A percentile compares a stretch with the other conserved stretches of the same genome.
Conservation (phyloP, 2,113 vertebrate genomes). For the Sapayoa aenigma region DNA sequence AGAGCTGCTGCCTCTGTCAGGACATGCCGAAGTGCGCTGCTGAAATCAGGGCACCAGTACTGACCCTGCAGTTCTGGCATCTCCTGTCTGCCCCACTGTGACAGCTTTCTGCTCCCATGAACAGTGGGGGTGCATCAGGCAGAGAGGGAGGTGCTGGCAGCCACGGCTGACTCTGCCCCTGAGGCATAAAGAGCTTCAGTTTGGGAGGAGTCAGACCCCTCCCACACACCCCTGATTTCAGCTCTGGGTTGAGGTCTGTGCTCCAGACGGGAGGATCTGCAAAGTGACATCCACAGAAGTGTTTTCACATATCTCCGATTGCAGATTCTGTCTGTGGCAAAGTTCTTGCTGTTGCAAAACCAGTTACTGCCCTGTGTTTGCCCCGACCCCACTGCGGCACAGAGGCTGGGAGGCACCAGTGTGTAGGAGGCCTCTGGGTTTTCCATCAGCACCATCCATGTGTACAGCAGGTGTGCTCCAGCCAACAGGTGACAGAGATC, state of each 20-base stretch:
- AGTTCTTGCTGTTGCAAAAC: background rate
- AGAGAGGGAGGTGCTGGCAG: background rate
- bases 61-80: background rate
- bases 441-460: background rate
- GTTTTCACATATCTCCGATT: background rate
- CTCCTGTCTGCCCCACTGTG: background rate
- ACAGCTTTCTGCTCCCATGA: background rate
- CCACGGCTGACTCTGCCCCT: background rate
- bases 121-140: accelerated
- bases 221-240: background rate
- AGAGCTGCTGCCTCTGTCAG: background rate
- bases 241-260: background rate
- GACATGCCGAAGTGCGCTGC: accelerated
- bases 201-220: background rate
- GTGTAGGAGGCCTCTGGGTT: background rate
- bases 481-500: background rate
- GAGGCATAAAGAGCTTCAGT: background rate
- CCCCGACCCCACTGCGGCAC: background rate
- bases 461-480: background rate
- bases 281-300: background rate
- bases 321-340: background rate
- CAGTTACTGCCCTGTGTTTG: background rate
- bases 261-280: background rate
- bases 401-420: background rate
- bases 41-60: background rate